Evolutionary conservation across 1,140 invertebrate genomes (phyloP), one percentile per base, ranked within the genome.

Genomic region (Neodiprion lecontei): DNA sequence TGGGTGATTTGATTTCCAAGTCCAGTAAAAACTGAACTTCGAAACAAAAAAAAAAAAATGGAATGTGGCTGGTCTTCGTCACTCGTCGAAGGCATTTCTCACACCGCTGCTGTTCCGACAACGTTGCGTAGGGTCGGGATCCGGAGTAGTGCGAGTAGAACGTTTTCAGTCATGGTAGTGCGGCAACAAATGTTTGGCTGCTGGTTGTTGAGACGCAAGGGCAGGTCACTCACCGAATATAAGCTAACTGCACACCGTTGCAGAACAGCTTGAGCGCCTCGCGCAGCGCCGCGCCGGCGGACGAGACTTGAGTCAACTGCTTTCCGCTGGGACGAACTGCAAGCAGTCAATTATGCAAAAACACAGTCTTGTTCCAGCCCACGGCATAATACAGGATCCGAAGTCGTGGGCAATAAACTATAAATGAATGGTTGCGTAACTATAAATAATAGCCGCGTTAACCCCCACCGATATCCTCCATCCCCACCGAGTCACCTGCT

Each of bases 141-240:
- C 80, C 76, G 75, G 77, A 40, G 66, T 72, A 48, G 72, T 75
- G 17, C 17, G 17, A 21, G 75, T 77, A 76, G 81, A 81, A 88
- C 86, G 87, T 87, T 86, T 88, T 87, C 86, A 87, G 86, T 79
- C 77, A 80, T 82, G 82, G 74, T 85, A 87, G 85, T 87, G 85
- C 79, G 75, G 73, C 79, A 72, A 81, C 82, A 82, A 86, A 86
- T 84, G 84, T 87, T 87, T 84, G 82, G 82, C 71, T 83, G 82
- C 76, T 79, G 81, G 81, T 84, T 80, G 82, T 83, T 79, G 83
- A 83, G 82, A 84, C 81, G 81, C 76, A 53, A 80, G 82, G 80
- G 79, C 83, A 82, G 86, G 87, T 88, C 86, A 86, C 82, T 87
- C 86, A 87, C 86, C 87, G 86, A 87, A 88, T 88, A 88, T 84